phyloP scores from a whole-genome alignment of 2,113 vertebrate genomes.

The Caloenas nicobarica region DNA sequence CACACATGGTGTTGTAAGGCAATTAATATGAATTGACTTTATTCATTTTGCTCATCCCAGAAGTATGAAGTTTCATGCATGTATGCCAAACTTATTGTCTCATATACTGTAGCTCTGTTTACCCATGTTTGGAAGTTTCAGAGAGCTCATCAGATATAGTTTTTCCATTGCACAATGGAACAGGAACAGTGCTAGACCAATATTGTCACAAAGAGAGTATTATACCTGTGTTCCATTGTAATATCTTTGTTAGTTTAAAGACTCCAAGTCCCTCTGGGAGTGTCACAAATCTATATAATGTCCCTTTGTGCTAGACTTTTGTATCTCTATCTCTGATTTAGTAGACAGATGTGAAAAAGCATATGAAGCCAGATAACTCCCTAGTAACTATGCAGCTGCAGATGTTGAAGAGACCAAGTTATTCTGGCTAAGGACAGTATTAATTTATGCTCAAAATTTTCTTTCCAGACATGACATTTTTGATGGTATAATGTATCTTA shows the following conservation, averaged over 20 bases:
- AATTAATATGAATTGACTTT: constrained; percentile 13
- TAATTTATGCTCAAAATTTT: constrained; percentile 48
- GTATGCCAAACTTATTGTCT: constrained; percentile 52
- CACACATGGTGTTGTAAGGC: not conserved
- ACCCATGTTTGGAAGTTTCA: constrained; percentile 53
- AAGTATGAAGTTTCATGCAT: constrained; percentile 39
- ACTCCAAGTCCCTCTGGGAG: constrained; percentile 12
- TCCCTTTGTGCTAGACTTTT: constrained; percentile 20
- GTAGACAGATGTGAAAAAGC: constrained; percentile 64
- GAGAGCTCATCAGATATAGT: not conserved
- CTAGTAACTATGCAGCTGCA: constrained; percentile 67
- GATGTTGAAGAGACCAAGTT: constrained; percentile 32
- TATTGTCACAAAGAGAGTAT: not conserved
- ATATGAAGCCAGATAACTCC: constrained; percentile 47
- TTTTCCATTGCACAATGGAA: constrained; percentile 13
- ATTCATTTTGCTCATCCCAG: constrained; percentile 41
- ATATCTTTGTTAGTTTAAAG: constrained; percentile 20
- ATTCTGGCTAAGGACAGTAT: constrained; percentile 39
- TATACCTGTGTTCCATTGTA: not conserved
- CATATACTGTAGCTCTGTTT: constrained; percentile 26
- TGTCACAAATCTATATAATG: constrained; percentile 30
- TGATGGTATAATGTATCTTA: constrained; percentile 55
- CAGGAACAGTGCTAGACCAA: not conserved
- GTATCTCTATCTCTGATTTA: constrained; percentile 54
- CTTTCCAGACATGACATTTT: constrained; percentile 49